phyloP scores from a whole-genome alignment of 2,113 vertebrate genomes.

The Sclerurus mexicanus region DNA sequence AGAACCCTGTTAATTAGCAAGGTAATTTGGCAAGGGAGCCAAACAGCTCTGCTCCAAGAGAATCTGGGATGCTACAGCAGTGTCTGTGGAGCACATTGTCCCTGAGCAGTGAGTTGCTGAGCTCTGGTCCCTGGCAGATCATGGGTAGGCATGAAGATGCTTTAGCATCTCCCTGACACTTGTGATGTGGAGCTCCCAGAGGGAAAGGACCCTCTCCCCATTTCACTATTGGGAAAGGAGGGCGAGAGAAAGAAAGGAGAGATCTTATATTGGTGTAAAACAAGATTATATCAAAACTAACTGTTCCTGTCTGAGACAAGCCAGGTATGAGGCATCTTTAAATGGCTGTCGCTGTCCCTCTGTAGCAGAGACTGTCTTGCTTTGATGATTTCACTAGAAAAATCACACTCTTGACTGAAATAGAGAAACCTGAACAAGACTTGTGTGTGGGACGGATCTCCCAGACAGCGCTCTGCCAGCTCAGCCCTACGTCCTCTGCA shows the following conservation, averaged over 20 bases:
- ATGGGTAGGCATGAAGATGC: neutral
- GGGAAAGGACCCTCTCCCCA: neutral
- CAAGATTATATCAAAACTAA: neutral
- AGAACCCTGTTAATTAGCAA: neutral
- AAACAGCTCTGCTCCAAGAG: neutral
- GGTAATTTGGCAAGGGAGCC: neutral
- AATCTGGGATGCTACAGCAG: neutral
- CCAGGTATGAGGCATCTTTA: neutral
- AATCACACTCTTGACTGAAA: constrained; percentile 47
- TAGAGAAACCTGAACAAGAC: constrained; percentile 9
- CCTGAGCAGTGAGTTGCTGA: neutral
- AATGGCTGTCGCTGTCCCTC: neutral
- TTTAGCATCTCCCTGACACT: neutral
- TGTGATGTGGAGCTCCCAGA: neutral
- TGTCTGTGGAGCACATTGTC: neutral
- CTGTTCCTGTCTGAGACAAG: neutral
- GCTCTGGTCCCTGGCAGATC: neutral
- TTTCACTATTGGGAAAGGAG: neutral
- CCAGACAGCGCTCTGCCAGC: constrained; percentile 29
- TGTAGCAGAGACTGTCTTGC: neutral
- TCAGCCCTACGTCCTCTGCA: constrained; percentile 44
- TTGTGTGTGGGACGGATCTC: neutral
- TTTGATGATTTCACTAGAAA: constrained; percentile 49
- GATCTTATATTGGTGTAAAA: neutral
- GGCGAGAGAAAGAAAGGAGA: neutral